Percentiles rank a stretch among this genome's conserved stretches.
phyloP scores from a whole-genome alignment of 2,888 invertebrate genomes.

The Drosophila meridiana region DNA sequence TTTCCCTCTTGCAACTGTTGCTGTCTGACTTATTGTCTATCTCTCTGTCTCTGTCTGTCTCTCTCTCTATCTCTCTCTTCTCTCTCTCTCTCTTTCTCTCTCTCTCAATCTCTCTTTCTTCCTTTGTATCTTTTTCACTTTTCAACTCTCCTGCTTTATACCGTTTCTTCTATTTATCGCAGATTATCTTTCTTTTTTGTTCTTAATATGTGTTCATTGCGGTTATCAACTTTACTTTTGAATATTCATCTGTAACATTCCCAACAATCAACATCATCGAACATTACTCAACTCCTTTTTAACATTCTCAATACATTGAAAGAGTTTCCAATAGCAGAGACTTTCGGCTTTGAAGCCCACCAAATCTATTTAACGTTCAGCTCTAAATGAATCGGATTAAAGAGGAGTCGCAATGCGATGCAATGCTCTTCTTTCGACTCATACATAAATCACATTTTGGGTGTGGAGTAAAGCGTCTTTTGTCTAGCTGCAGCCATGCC shows the following conservation, averaged over 20 bases:
- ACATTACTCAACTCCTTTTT: background rate
- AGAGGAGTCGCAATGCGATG: background rate
- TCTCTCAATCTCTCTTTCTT: background rate
- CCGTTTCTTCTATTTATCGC: too few relatives aligned
- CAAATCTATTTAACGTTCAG: background rate
- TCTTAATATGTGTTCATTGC: too few relatives aligned
- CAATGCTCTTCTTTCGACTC: background rate
- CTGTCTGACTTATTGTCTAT: too few relatives aligned
- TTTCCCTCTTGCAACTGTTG: background rate
- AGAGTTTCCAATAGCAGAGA: too few relatives aligned
- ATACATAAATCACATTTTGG: slow-evolving; percentile 1
- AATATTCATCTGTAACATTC: too few relatives aligned
- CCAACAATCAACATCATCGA: background rate
- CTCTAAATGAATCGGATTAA: background rate
- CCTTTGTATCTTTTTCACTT: background rate
- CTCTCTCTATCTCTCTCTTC: background rate
- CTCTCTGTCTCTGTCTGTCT: background rate
- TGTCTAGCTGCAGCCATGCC: slow-evolving; percentile 18
- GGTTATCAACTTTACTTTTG: too few relatives aligned
- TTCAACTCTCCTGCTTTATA: too few relatives aligned
- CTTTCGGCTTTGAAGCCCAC: background rate
- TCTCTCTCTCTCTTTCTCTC: background rate
- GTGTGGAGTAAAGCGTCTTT: slow-evolving; percentile 38
- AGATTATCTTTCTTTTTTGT: too few relatives aligned
- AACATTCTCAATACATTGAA: background rate